A percentile compares a stretch with the other conserved stretches of the same genome.
Evolutionary conservation across 2,797 vertebrate genomes (phyloP).

Genomic region (Chelmon rostratus): DNA sequence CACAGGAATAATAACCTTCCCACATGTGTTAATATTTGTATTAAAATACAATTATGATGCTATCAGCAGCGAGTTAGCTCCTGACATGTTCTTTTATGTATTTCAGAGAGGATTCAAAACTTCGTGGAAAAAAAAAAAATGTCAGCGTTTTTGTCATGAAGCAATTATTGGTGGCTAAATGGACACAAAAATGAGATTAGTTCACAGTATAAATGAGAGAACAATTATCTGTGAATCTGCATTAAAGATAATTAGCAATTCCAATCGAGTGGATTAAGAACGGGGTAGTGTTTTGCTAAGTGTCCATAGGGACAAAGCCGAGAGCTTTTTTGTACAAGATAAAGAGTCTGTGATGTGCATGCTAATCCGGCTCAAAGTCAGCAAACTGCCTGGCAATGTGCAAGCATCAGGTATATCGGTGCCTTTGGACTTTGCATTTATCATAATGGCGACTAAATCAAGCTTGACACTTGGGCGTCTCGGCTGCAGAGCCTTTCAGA

Average conservation of each 20-base stretch:
- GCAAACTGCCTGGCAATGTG: slow-evolving; percentile 56
- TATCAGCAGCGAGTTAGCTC: slow-evolving; percentile 36
- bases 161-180: slow-evolving; percentile 64
- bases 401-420: slow-evolving; percentile 54
- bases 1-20: slow-evolving; percentile 20
- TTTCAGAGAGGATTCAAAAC: slow-evolving; percentile 53
- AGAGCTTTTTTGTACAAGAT: slow-evolving; percentile 62
- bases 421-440: slow-evolving; percentile 58
- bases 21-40: slow-evolving; percentile 25
- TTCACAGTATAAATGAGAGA: slow-evolving; percentile 62
- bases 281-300: slow-evolving; percentile 68
- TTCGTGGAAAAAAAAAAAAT: slow-evolving; percentile 29
- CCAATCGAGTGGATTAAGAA: slow-evolving; percentile 74
- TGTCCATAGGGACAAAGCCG: slow-evolving; percentile 73
- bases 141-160: slow-evolving; percentile 38
- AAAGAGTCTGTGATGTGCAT: slow-evolving; percentile 54
- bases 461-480: slow-evolving; percentile 52
- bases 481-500: slow-evolving; percentile 33
- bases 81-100: slow-evolving; percentile 23
- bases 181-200: slow-evolving; percentile 68
- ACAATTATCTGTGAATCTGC: slow-evolving; percentile 78
- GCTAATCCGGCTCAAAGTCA: slow-evolving; percentile 66
- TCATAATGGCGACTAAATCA: slow-evolving; percentile 59
- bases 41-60: slow-evolving; percentile 36
- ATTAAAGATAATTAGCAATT: slow-evolving; percentile 79